Conservation (phyloP, 2,888 invertebrate species). For the Epiblema foenella region DNA sequence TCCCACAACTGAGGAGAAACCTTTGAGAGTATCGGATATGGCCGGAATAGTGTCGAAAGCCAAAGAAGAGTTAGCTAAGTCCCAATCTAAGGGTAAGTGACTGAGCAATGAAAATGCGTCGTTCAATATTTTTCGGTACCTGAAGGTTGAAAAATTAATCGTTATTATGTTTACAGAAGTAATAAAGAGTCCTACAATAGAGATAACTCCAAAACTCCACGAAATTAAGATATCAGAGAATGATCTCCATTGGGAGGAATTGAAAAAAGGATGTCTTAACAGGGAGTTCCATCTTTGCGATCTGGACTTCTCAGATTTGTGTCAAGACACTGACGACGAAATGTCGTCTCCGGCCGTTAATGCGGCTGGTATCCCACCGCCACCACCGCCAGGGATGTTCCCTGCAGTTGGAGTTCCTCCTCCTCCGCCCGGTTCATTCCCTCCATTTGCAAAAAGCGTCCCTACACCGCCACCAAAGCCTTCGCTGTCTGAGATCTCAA, state of each 20-base stretch:
- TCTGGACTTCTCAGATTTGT: slow-evolving; percentile 97
- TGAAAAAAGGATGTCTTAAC: slow-evolving; percentile 89
- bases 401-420: slow-evolving; percentile 77
- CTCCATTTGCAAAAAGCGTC: slow-evolving; percentile 74
- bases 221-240: slow-evolving; percentile 95
- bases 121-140: no score
- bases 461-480: slow-evolving; percentile 73
- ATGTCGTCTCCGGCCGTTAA: slow-evolving; percentile 88
- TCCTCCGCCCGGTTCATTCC: slow-evolving; percentile 81
- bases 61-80: slow-evolving; percentile 95
- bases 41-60: slow-evolving; percentile 96
- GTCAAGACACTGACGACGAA: slow-evolving; percentile 94
- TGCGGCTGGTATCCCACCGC: slow-evolving; percentile 89
- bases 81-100: slow-evolving; percentile 89
- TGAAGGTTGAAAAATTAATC: neutral
- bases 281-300: slow-evolving; percentile 94
- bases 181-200: slow-evolving; percentile 88
- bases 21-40: slow-evolving; percentile 91
- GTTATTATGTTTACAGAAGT: slow-evolving; percentile 80
- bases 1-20: slow-evolving; percentile 85
- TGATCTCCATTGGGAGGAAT: slow-evolving; percentile 97
- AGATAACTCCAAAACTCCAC: slow-evolving; percentile 85
- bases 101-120: no score
- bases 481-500: slow-evolving; percentile 65
- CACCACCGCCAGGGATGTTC: slow-evolving; percentile 90